Evolutionary conservation across 2,888 invertebrate species (phyloP), one percentile per base, ranked within the genome.

Genomic region (Thyatira batis): DNA sequence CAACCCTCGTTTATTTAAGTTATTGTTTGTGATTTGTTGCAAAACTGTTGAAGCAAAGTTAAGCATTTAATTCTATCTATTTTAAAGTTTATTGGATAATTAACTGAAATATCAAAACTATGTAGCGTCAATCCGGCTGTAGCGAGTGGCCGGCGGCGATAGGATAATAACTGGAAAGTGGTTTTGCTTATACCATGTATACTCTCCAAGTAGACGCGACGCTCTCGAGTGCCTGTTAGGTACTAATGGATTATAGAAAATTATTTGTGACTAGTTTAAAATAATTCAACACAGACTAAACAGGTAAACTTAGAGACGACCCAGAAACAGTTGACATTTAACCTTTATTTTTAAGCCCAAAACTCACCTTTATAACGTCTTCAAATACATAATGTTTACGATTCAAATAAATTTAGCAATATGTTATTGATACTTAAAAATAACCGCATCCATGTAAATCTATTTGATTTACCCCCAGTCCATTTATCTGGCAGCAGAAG

Each of bases 1-100:
- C 45, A 39, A 4, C 0, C 8, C 39, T 17, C 39, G 39, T 5
- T 33, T 13, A 17, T 17, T 17, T 11, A 21, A 21, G 45, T 6
- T 20, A 45, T 45, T 45, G 45, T 45, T 45, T 11, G 45, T 45
- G n/a, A 45, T 45, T 45, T 45, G 45, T 23, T 48, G 17, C 48
- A 10, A 48, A 28, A 17, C 28, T 25, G 33, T 39, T 39, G 17
- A 17, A 39, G 33, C 13, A 33, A 33, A 13, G n/a, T 33, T 5
- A 13, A 13, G 1, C 39, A 17, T 17, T 13, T 17, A 17, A 39
- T 8, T 39, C 6, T 4, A 33, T 8, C 8, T n/a, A n/a, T n/a
- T 8, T 39, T 39, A 8, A 8, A 39, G 39, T 39, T 17, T 39
- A 17, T 39, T 17, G 39, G 8, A 13, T 39, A 39, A 39, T 39